phyloP scores from a whole-genome alignment of 1,140 invertebrate species.

The Phocides pigmalion region DNA sequence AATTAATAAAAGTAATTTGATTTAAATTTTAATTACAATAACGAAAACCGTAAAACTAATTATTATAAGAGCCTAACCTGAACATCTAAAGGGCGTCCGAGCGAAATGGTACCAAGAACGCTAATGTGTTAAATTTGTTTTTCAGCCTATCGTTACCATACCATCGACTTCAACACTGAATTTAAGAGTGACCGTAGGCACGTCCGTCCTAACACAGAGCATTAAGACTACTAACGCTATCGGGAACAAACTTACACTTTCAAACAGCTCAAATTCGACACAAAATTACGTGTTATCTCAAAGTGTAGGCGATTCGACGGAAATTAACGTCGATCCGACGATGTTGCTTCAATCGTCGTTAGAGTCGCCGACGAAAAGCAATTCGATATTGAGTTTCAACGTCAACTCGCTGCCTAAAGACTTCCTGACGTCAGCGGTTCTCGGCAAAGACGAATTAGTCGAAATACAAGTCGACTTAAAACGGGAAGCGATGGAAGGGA shows the following conservation, averaged over 20 bases:
- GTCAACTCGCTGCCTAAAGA: constrained; percentile 49
- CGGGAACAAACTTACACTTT: constrained; percentile 20
- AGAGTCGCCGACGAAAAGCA: neutral
- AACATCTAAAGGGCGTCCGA: too few relatives aligned
- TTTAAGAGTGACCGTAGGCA: constrained; percentile 56
- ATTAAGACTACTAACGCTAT: constrained; percentile 42
- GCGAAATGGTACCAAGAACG: too few relatives aligned
- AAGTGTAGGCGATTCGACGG: neutral
- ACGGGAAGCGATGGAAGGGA: constrained; percentile 45
- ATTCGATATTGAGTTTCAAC: constrained; percentile 44
- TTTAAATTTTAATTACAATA: too few relatives aligned
- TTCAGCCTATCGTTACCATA: constrained; percentile 43
- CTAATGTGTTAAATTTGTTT: too few relatives aligned
- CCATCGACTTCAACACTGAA: constrained; percentile 47
- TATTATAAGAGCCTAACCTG: too few relatives aligned
- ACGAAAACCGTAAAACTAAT: too few relatives aligned
- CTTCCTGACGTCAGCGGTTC: constrained; percentile 44
- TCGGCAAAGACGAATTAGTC: constrained; percentile 40
- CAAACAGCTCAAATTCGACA: constrained; percentile 16
- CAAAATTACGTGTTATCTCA: constrained; percentile 4
- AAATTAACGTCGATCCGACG: constrained; percentile 9
- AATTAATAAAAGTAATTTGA: too few relatives aligned
- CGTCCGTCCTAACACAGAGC: constrained; percentile 54
- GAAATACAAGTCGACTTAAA: constrained; percentile 44
- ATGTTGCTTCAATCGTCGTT: neutral